A percentile compares a stretch with the other conserved stretches of the same genome.
Evolutionary conservation across 2,797 vertebrate species (phyloP).

Genomic region (Acomys russatus): DNA sequence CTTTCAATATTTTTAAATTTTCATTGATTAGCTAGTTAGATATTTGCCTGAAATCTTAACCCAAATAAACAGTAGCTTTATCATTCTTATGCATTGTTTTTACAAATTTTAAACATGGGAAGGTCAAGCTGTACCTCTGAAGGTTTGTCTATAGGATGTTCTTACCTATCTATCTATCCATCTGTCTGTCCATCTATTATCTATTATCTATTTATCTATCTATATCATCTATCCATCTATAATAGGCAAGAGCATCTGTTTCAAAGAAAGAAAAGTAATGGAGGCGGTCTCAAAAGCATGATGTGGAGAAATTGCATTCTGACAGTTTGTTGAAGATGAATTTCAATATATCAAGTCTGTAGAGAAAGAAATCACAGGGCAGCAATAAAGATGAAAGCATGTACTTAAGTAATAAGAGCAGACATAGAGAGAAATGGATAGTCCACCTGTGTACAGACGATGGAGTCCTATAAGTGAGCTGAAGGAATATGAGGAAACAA

Average conservation of each 20-base stretch:
- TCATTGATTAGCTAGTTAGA: background rate
- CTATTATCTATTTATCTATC: background rate
- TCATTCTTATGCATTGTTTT: background rate
- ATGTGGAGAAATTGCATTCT: background rate
- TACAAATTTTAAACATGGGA: background rate
- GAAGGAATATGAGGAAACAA: background rate
- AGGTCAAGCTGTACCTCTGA: background rate
- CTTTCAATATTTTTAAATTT: constrained; percentile 35
- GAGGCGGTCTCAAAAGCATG: background rate
- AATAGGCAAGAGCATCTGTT: background rate
- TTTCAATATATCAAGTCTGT: background rate
- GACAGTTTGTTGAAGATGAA: background rate
- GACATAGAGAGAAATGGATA: background rate
- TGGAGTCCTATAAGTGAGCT: background rate
- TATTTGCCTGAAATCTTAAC: background rate
- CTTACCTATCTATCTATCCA: background rate
- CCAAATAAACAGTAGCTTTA: background rate
- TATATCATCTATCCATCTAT: background rate
- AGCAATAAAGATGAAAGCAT: background rate
- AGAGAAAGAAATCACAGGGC: background rate
- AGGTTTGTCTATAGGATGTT: background rate
- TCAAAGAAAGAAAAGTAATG: background rate
- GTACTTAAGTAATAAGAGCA: background rate
- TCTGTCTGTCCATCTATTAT: background rate
- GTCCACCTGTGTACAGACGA: background rate